phyloP scores from a whole-genome alignment of 30 jellyfish, hydroid and myxozoan genomes.

The Cassiopea xamachana region DNA sequence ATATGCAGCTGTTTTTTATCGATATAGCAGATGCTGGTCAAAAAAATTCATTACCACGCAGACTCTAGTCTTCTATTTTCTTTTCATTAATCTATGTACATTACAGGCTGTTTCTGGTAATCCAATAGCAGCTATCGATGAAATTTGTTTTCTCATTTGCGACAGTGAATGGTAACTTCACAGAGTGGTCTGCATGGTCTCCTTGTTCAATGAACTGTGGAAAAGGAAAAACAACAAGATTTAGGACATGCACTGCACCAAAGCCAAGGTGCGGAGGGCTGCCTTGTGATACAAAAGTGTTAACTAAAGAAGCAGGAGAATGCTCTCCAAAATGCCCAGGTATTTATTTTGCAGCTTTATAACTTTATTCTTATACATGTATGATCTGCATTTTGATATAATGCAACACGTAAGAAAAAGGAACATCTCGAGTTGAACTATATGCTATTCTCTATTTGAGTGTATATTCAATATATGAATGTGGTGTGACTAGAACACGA shows the following conservation, averaged over 20 bases:
- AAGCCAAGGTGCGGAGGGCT: constrained; percentile 80
- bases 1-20: no score
- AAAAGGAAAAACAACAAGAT: constrained; percentile 55
- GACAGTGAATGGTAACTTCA: constrained; percentile 80
- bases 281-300: constrained; percentile 25
- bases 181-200: constrained; percentile 83
- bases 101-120: not conserved
- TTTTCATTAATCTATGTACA: no score
- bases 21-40: no score
- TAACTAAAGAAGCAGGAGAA: not conserved
- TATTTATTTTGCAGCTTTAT: not conserved
- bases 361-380: not conserved
- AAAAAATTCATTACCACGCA: no score
- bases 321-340: constrained; percentile 71
- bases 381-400: not conserved
- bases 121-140: not conserved
- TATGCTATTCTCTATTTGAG: no score
- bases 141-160: not conserved
- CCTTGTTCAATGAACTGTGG: constrained; percentile 74
- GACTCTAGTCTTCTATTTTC: no score
- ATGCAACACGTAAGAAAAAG: no score
- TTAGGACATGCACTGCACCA: constrained; percentile 76
- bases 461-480: no score
- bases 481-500: no score
- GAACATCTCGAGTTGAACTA: no score